Evolutionary conservation across 1,140 invertebrate genomes (phyloP).

Genomic region (Heliothis subflexa): DNA sequence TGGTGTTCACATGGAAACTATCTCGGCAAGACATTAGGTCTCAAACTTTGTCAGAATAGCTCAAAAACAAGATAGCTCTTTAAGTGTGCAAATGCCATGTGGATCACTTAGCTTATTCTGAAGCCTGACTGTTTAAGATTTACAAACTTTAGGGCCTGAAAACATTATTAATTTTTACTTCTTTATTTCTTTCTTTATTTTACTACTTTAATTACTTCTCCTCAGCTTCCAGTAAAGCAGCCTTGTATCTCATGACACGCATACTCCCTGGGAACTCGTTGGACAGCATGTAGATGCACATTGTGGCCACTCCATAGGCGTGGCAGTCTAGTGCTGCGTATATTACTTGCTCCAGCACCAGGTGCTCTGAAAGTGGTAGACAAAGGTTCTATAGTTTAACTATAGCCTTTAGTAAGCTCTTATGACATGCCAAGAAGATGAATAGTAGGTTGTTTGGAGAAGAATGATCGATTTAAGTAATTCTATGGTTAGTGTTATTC

Average conservation of each 20-base stretch:
- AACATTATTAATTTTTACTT: no score
- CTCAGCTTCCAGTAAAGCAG: conserved; percentile 94
- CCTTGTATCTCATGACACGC: conserved; percentile 94
- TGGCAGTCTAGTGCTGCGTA: conserved; percentile 96
- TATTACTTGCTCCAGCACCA: conserved; percentile 90
- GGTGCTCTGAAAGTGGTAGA: conserved; percentile 90
- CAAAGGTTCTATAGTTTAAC: neutral
- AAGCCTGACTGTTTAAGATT: no score
- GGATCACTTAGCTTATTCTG: no score
- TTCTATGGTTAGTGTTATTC: neutral
- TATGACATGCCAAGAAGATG: neutral
- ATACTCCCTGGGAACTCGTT: conserved; percentile 96
- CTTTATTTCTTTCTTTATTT: no score
- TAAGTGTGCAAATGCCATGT: no score
- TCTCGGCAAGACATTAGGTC: no score
- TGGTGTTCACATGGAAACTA: no score
- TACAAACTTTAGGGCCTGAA: no score
- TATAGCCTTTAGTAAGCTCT: neutral
- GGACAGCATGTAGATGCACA: conserved; percentile 92
- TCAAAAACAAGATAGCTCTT: no score
- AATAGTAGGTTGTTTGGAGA: neutral
- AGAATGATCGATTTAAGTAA: neutral
- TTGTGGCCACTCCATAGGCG: conserved; percentile 91
- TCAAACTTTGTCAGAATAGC: no score
- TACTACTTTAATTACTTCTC: conserved; percentile 88